Conservation (phyloP, 1,140 invertebrate species). For the Tetraneura akinire region DNA sequence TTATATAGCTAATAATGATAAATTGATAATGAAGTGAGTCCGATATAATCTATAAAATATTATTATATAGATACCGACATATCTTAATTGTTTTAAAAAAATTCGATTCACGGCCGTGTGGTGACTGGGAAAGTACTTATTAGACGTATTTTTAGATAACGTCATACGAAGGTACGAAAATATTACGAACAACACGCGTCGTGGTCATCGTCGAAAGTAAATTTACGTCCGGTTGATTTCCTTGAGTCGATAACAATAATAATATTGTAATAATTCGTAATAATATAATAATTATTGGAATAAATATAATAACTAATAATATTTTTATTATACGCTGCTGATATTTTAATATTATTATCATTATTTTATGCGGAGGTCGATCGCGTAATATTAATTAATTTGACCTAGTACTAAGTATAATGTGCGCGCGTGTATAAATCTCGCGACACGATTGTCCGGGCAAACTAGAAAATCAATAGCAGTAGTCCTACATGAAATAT, state of each 20-base stretch:
- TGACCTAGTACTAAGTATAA: neutral
- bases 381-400: slow-evolving; percentile 5
- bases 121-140: neutral
- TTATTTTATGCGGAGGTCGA: neutral
- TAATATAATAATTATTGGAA: neutral
- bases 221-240: slow-evolving; percentile 24
- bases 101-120: neutral
- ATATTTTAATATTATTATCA: no score
- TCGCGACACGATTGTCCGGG: neutral
- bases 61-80: no score
- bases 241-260: slow-evolving; percentile 29
- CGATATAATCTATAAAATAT: no score
- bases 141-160: neutral
- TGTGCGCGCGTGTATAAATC: neutral
- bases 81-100: no score
- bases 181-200: neutral
- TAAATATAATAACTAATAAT: no score
- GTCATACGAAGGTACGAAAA: neutral
- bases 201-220: neutral
- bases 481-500: neutral
- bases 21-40: no score
- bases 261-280: neutral
- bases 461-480: no score
- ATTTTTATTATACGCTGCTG: no score
- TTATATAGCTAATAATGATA: no score